Base-by-base conservation (phyloP, 2,113 vertebrate species). In the Willisornis vidua region DNA sequence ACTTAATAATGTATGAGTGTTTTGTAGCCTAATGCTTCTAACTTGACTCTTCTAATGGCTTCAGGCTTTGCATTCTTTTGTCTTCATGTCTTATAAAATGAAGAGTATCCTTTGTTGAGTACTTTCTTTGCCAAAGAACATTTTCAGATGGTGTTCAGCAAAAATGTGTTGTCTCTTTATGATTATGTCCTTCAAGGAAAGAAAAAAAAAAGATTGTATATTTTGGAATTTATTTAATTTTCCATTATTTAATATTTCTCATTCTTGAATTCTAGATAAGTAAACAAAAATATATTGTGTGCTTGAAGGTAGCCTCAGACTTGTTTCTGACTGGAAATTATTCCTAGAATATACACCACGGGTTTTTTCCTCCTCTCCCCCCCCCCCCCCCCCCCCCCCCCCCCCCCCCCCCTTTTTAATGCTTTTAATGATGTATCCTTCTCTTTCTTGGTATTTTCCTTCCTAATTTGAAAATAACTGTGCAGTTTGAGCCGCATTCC, bases 1-100 rank as follows among this genome's bases (percentile, higher is more conserved):
- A 85, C 31, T 97, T 93, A 97, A 97, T 97, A 93, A 97, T 96
- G 78, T 66, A 96, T 81, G 33, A 73, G 31, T 92, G 25, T 51
- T 96, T 96, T 95, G 49, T 84, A 93, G 58, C 85, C 43, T 96
- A 97, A 96, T 96, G 74, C 12, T 86, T 93, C 52, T 71, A 86
- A 91, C 52, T 94, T 97, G 85, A 95, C 75, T 96, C 84, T 91
- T 93, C 57, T 80, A 97, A 87, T 54, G 28, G 52, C 73, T 96
- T 86, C 39, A 95, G 73, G 35, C 24, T 72, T 83, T 91, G 17
- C 23, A 71, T 91, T 52, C 57, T 95, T 94, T 94, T 95, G 77
- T 46, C 31, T 62, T 92, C n/a, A 14, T 92, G 87, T 73, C 37
- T 94, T 89, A 58, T 61, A 76, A 93, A 54, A 85, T 28, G 33